Evolutionary conservation across 2,888 invertebrate genomes (phyloP).

Genomic region (Xylota segnis): DNA sequence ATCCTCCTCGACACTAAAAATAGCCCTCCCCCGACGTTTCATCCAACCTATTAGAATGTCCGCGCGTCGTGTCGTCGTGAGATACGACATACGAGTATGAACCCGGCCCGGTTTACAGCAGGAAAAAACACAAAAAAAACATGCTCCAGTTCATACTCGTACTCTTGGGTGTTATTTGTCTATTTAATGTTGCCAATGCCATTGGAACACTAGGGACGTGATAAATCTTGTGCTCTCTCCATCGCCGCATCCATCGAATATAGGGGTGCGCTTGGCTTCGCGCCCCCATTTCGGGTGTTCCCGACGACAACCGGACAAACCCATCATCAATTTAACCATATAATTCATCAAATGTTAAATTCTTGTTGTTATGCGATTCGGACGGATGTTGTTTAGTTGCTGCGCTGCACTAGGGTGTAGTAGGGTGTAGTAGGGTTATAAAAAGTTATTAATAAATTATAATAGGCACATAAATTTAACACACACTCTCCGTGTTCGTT

Average conservation of each 20-base stretch:
- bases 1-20: constrained; percentile 56
- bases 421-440: constrained; percentile 54
- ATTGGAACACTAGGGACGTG: constrained; percentile 63
- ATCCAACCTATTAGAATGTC: constrained; percentile 66
- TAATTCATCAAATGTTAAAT: constrained; percentile 60
- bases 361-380: constrained; percentile 43
- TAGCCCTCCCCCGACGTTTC: constrained; percentile 59
- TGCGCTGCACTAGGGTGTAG: not conserved
- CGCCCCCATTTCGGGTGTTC: constrained; percentile 51
- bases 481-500: constrained; percentile 23
- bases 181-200: constrained; percentile 68
- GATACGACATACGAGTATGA: constrained; percentile 1
- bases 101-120: not conserved
- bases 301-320: constrained; percentile 72
- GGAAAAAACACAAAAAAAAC: constrained; percentile 33
- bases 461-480: constrained; percentile 51
- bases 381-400: constrained; percentile 66
- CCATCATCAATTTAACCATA: constrained; percentile 72
- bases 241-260: constrained; percentile 7
- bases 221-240: constrained; percentile 57
- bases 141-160: constrained; percentile 63
- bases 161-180: constrained; percentile 67
- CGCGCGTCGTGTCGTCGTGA: constrained; percentile 48
- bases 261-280: constrained; percentile 35
- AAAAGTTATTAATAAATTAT: constrained; percentile 71